phyloP scores from a whole-genome alignment of 2,797 vertebrate genomes.

The Darevskia nairensis region DNA sequence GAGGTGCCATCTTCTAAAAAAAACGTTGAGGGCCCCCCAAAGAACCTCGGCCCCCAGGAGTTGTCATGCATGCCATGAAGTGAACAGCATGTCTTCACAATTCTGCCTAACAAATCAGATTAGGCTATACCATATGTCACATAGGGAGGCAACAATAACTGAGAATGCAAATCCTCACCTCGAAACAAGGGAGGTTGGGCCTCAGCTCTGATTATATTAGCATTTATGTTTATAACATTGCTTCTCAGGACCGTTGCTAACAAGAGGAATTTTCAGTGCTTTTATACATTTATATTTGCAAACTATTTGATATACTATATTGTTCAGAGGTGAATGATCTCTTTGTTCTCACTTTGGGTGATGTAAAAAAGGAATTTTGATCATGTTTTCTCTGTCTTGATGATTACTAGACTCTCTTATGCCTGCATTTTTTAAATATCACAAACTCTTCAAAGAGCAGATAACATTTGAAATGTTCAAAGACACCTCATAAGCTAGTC shows the following conservation, averaged over 20 bases:
- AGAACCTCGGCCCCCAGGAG: too few species aligned
- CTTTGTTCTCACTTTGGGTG: slow-evolving; percentile 1
- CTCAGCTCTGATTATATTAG: not conserved
- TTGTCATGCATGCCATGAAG: not conserved
- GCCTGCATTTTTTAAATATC: slow-evolving; percentile 5
- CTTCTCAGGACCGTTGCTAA: not conserved
- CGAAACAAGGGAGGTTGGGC: not conserved
- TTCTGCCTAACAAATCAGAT: not conserved
- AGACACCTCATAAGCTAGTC: not conserved
- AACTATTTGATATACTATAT: not conserved
- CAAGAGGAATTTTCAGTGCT: not conserved
- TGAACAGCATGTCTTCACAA: not conserved
- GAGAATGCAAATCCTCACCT: not conserved
- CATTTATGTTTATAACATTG: not conserved
- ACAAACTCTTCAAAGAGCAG: slow-evolving; percentile 6
- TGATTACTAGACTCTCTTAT: not conserved
- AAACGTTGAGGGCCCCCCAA: too few species aligned
- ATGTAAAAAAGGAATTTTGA: not conserved
- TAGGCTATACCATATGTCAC: too few species aligned
- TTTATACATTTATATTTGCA: not conserved
- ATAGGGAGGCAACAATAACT: not conserved
- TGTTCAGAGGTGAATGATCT: not conserved
- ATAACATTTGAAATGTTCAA: slow-evolving; percentile 24
- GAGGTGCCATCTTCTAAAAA: not conserved
- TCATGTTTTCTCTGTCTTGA: not conserved